A percentile compares a stretch with the other conserved stretches of the same genome.
phyloP scores from a whole-genome alignment of 1,140 invertebrate genomes.

The Drosophila varians region DNA sequence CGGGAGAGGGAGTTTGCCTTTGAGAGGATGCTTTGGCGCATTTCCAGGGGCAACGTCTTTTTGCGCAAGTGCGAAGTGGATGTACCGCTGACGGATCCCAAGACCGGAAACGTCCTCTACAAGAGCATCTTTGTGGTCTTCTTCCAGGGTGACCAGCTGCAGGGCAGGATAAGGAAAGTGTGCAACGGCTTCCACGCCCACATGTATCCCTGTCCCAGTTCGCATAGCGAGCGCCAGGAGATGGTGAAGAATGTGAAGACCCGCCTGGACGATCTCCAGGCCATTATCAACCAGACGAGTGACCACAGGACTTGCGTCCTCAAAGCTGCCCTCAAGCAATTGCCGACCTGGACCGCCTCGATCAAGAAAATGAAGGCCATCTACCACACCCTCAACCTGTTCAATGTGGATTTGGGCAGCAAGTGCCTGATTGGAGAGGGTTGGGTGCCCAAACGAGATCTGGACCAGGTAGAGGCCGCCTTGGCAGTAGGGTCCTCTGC shows the following conservation, averaged over 20 bases:
- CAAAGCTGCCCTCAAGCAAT: constrained; percentile 95
- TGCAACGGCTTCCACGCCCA: constrained; percentile 98
- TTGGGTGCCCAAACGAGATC: constrained; percentile 95
- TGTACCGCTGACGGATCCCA: constrained; percentile 91
- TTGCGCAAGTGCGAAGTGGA: constrained; percentile 93
- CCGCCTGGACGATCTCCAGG: constrained; percentile 96
- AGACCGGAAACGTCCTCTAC: constrained; percentile 94
- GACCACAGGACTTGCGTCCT: constrained; percentile 97
- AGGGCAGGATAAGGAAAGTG: constrained; percentile 97
- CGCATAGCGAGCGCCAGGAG: constrained; percentile 93
- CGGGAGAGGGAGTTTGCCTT: constrained; percentile 96
- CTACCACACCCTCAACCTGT: constrained; percentile 93
- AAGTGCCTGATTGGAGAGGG: constrained; percentile 98
- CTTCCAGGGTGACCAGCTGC: constrained; percentile 99
- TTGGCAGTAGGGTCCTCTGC: constrained; percentile 94
- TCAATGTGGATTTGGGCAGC: constrained; percentile 95
- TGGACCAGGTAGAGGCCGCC: constrained; percentile 94
- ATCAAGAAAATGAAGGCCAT: constrained; percentile 93
- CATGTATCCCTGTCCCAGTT: constrained; percentile 97
- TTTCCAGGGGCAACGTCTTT: constrained; percentile 96
- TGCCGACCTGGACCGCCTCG: constrained; percentile 97
- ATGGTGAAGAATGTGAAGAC: constrained; percentile 97
- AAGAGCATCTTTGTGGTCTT: constrained; percentile 98
- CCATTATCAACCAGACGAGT: constrained; percentile 96
- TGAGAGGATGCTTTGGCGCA: constrained; percentile 98